These are phyloP conservation scores for Thysanoteuthis rhombus DNA, from an alignment of 2,888 invertebrate genomes.

Conservation along the genomic window DNA sequence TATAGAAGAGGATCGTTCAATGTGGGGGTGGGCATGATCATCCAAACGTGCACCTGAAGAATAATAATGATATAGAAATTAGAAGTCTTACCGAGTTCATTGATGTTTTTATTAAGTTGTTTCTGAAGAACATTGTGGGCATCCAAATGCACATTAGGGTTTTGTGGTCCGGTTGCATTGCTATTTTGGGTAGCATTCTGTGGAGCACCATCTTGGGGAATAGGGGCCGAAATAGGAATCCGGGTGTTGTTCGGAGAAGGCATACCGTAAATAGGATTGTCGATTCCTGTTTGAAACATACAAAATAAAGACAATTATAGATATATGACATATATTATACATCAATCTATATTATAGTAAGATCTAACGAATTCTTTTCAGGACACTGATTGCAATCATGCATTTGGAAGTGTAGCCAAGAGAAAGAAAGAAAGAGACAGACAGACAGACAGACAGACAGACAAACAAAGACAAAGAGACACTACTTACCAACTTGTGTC, in stretches of 20 bases:
- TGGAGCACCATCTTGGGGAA: background rate
- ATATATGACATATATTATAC: too few relatives aligned
- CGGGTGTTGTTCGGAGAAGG: slow-evolving; percentile 21
- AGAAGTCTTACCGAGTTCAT: background rate
- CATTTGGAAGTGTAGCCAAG: too few relatives aligned
- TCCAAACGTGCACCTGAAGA: too few relatives aligned
- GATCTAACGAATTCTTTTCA: too few relatives aligned
- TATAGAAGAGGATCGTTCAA: too few relatives aligned
- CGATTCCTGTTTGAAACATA: background rate
- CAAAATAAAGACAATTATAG: background rate
- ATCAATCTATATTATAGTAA: too few relatives aligned
- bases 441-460: background rate
- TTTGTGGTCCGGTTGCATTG: background rate
- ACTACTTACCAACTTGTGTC: background rate
- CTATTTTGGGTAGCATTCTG: background rate
- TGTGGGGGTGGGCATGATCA: too few relatives aligned
- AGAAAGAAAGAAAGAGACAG: background rate
- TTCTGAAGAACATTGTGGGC: background rate
- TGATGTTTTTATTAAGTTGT: slow-evolving; percentile 14
- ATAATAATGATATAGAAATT: too few relatives aligned
- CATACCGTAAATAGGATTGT: slow-evolving; percentile 21
- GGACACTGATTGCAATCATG: too few relatives aligned
- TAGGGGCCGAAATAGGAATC: slow-evolving; percentile 1
- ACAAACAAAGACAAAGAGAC: background rate
- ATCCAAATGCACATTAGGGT: background rate